Percentiles rank a stretch among this genome's conserved stretches.
phyloP scores from a whole-genome alignment of 2,113 vertebrate genomes.

The Theropithecus gelada region DNA sequence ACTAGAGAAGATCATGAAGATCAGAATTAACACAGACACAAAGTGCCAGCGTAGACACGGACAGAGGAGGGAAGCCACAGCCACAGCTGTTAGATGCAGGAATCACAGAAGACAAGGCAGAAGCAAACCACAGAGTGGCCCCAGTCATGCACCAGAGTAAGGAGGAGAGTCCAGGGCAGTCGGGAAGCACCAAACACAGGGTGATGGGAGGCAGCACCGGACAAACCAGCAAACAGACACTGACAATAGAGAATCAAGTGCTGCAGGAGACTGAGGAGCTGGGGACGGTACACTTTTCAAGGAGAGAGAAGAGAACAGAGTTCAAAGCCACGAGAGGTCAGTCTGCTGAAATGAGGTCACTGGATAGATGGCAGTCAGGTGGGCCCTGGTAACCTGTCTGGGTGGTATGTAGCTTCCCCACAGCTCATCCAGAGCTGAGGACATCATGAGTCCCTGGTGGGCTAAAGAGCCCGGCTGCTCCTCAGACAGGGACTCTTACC shows the following conservation, averaged over 20 bases:
- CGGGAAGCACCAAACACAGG: neutral
- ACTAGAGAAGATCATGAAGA: neutral
- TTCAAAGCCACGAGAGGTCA: neutral
- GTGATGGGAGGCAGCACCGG: accelerated
- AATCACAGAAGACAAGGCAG: neutral
- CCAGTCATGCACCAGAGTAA: too few species aligned
- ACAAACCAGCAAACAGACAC: neutral
- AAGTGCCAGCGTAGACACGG: too few species aligned
- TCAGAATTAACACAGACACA: accelerated
- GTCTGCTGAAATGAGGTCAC: neutral
- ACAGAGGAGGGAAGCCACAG: too few species aligned
- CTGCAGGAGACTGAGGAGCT: too few species aligned
- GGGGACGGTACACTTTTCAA: accelerated
- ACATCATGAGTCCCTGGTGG: neutral
- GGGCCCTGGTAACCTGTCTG: neutral
- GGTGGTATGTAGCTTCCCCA: neutral
- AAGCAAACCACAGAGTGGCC: neutral
- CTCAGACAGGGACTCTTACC: neutral
- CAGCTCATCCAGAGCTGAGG: neutral
- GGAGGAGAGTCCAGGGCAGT: neutral
- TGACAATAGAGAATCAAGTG: neutral
- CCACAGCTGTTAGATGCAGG: accelerated
- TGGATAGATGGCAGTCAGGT: neutral
- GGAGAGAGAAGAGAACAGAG: neutral
- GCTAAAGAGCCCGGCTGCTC: neutral